phyloP scores from a whole-genome alignment of 2,113 vertebrate species.

The Oncorhynchus gorbuscha region DNA sequence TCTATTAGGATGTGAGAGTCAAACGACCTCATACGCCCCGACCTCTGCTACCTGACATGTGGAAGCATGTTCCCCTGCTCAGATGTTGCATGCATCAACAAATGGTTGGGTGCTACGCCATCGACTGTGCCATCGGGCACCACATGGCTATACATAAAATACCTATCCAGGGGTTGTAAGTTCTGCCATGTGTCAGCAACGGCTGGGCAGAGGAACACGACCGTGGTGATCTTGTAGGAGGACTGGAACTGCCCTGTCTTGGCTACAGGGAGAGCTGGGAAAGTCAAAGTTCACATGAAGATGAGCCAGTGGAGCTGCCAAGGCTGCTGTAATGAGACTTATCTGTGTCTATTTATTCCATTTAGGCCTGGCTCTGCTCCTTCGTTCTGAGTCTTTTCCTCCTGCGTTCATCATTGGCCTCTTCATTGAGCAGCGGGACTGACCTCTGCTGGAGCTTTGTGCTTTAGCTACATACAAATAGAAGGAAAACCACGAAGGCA shows the following conservation, averaged over 20 bases:
- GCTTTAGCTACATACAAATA: slow-evolving; percentile 23
- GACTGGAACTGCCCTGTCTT: no score
- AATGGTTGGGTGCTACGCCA: no score
- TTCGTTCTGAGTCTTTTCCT: slow-evolving; percentile 36
- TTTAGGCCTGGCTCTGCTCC: slow-evolving; percentile 16
- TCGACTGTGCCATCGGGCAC: no score
- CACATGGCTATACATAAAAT: no score
- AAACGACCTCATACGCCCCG: neutral
- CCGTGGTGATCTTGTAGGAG: no score
- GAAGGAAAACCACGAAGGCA: slow-evolving; percentile 14
- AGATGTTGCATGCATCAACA: no score
- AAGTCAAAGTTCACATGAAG: neutral
- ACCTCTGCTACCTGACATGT: neutral
- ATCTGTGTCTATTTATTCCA: slow-evolving; percentile 33
- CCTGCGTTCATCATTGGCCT: slow-evolving; percentile 30
- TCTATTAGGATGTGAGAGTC: neutral
- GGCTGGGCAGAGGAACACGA: no score
- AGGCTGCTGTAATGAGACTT: slow-evolving; percentile 25
- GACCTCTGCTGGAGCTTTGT: slow-evolving; percentile 37
- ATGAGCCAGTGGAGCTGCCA: neutral
- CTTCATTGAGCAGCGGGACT: slow-evolving; percentile 63
- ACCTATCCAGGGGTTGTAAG: no score
- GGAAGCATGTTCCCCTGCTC: neutral
- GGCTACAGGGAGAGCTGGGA: no score
- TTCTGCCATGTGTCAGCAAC: no score